Evolutionary conservation across 2,113 vertebrate species (phyloP).

Genomic region (Gavialis gangeticus): DNA sequence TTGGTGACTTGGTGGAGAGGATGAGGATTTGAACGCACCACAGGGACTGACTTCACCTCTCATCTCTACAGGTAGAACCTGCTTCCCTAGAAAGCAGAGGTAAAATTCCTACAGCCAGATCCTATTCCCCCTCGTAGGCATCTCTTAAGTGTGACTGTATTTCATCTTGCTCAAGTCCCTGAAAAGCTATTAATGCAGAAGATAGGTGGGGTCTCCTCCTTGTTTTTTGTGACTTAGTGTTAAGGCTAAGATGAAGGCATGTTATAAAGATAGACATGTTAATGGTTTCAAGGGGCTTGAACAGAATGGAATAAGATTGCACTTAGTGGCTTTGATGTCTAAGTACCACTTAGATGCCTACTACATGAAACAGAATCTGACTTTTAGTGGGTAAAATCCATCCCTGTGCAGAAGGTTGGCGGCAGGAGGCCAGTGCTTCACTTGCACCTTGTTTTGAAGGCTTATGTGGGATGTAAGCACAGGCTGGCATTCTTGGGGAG

Average conservation of each 20-base stretch:
- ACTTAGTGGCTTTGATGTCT: too few species aligned
- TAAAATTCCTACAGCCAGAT: neutral
- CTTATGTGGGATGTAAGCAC: neutral
- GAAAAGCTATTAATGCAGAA: too few species aligned
- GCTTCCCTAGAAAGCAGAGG: neutral
- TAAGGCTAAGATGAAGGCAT: too few species aligned
- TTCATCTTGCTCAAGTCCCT: too few species aligned
- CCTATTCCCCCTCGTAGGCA: neutral
- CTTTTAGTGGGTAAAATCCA: neutral
- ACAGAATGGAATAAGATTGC: too few species aligned
- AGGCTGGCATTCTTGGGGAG: neutral
- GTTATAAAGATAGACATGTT: too few species aligned
- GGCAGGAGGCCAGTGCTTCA: neutral
- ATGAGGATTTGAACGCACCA: constrained; percentile 5
- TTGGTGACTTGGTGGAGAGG: neutral
- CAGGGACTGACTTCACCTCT: constrained; percentile 36
- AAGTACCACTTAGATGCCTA: too few species aligned
- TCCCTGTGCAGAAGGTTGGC: neutral
- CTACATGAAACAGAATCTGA: neutral
- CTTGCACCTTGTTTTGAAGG: neutral
- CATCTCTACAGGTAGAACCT: neutral
- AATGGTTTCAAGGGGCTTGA: too few species aligned
- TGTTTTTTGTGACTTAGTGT: too few species aligned
- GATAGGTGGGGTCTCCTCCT: too few species aligned
- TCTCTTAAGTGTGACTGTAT: too few species aligned